phyloP scores from a whole-genome alignment of 2,113 vertebrate species.

The Marmota monax region DNA sequence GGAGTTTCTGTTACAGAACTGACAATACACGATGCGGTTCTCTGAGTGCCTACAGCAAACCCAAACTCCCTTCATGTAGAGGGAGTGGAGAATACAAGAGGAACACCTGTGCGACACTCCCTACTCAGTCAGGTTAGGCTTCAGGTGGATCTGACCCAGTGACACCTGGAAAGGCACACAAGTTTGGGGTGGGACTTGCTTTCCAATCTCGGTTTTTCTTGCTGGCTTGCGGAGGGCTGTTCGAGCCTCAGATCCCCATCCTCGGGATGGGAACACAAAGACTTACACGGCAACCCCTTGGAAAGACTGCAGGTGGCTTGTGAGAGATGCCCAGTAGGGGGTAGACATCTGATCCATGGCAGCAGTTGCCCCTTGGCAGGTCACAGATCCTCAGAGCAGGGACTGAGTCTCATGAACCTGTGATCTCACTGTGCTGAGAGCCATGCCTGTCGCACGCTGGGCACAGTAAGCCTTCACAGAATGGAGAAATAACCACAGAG shows the following conservation, averaged over 20 bases:
- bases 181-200: not conserved
- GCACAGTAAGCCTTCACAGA: slow-evolving; percentile 65
- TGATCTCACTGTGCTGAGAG: slow-evolving; percentile 36
- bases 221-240: not conserved
- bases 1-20: not conserved
- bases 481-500: not conserved
- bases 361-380: slow-evolving; percentile 35
- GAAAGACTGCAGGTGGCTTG: not conserved
- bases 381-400: slow-evolving; percentile 23
- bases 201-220: not conserved
- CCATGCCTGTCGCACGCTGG: slow-evolving; percentile 27
- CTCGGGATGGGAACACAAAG: not conserved
- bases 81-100: not conserved
- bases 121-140: not conserved
- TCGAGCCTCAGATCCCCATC: not conserved
- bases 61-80: no score
- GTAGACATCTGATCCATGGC: not conserved
- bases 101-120: not conserved
- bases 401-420: not conserved
- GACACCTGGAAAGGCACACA: not conserved
- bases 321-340: not conserved
- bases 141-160: not conserved
- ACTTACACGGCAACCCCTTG: rapidly evolving
- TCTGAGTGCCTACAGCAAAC: not conserved
- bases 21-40: not conserved